Base-by-base conservation (phyloP, 2,113 vertebrate species). In the Chunga burmeisteri region DNA sequence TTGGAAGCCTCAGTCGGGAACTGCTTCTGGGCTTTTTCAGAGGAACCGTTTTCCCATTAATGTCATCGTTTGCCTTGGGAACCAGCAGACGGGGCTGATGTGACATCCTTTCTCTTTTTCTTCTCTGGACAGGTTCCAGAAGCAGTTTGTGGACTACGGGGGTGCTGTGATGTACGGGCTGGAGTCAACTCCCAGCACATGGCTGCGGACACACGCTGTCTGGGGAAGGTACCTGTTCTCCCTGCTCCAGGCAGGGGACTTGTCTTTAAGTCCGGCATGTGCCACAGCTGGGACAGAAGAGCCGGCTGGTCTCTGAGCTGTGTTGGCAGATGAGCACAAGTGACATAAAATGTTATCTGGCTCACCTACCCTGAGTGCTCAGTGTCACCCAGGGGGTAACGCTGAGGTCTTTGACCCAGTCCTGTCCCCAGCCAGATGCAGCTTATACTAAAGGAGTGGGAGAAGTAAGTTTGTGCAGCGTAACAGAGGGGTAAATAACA, bases 81-180 rank as follows among this genome's bases (percentile, higher is more conserved):
- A 21, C 18, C 36, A 62, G 42, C 68, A 75, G 62, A 34, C 11
- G 9, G 34, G 22, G 18, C 62, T 44, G n/a, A 22, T 40, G 18
- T 67, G 34, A 38, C 1, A 2, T 66, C 12, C 11, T 19, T 78
- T 89, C 59, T 74, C 36, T 68, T 23, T 40, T 7, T 65, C 10
- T 59, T 74, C 62, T 62, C 42, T 8, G 52, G 29, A 8, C 92
- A 99, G 99, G 93, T 77, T 99, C 89, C 98, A 98, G 94, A 98
- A 98, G 59, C 98, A 98, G 18, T 99, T 98, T 93, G 66, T 99
- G 97, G 98, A 99, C 63, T 99, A 99, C 6, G 99, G 99, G 15
- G 98, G 99, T 25, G 97, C 98, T 0, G 91, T 99, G 98, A 98
- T 99, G 98, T 98, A 98, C 0, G 98, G 98, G 34, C 98, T 99